Evolutionary conservation across 2,113 vertebrate genomes (phyloP).

Genomic region (Arenaria interpres): DNA sequence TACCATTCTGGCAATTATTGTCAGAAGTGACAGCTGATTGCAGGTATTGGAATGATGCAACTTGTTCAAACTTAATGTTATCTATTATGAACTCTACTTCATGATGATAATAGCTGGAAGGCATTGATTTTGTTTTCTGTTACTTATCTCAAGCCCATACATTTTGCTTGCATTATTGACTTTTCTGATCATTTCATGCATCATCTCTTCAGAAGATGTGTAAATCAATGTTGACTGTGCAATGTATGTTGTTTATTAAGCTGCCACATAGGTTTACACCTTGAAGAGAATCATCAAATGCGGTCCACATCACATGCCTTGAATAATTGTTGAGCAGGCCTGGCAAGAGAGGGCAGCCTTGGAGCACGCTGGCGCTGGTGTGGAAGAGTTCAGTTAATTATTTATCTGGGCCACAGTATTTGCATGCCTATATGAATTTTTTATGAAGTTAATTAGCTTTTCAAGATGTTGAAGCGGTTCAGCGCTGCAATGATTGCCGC

Average conservation of each 20-base stretch:
- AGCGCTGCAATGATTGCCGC: constrained; percentile 70
- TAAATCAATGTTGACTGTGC: constrained; percentile 82
- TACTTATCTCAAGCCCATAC: constrained; percentile 79
- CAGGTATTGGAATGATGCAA: constrained; percentile 77
- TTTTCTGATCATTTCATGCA: constrained; percentile 81
- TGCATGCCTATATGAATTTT: constrained; percentile 81
- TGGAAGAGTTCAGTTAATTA: constrained; percentile 78
- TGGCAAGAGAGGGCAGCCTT: constrained; percentile 77
- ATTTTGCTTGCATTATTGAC: constrained; percentile 82
- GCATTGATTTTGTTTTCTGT: constrained; percentile 83
- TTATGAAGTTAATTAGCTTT: constrained; percentile 84
- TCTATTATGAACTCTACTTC: constrained; percentile 81
- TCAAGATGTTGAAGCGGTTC: constrained; percentile 79
- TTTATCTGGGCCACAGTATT: constrained; percentile 80
- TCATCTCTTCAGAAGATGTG: constrained; percentile 80
- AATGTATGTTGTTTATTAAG: constrained; percentile 79
- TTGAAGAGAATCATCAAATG: constrained; percentile 72
- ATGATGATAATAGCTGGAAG: constrained; percentile 81
- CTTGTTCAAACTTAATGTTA: constrained; percentile 80
- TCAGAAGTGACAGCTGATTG: constrained; percentile 74
- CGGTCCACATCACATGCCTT: constrained; percentile 53
- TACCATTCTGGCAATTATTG: constrained; percentile 64
- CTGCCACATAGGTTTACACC: constrained; percentile 69
- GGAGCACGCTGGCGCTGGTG: constrained; percentile 53
- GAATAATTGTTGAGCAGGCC: constrained; percentile 74